Percentiles rank a stretch among this genome's conserved stretches.
phyloP scores from a whole-genome alignment of 53 echinoderm and acorn worm genomes.

The Echinometra lucunter region DNA sequence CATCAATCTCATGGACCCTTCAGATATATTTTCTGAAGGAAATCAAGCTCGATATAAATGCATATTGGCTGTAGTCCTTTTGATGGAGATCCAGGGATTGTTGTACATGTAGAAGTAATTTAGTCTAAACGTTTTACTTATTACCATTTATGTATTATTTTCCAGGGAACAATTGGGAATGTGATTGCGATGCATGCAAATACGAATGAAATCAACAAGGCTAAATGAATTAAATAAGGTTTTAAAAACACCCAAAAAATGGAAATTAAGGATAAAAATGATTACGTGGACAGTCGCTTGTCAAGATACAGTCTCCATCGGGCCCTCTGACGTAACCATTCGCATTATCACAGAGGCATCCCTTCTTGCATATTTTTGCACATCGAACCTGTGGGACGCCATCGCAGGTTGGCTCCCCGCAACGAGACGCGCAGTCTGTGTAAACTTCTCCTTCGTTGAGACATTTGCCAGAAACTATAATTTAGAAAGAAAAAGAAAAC shows the following conservation, averaged over 20 bases:
- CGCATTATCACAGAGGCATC: not conserved
- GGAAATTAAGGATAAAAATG: not conserved
- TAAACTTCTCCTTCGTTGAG: not conserved
- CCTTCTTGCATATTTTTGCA: not conserved
- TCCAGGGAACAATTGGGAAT: too few relatives aligned
- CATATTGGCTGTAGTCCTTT: too few relatives aligned
- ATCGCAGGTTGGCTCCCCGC: not conserved
- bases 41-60: too few relatives aligned
- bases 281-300: conserved; percentile 22
- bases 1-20: too few relatives aligned
- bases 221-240: not conserved
- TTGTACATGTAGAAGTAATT: too few relatives aligned
- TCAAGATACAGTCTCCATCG: not conserved
- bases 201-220: too few relatives aligned
- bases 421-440: not conserved
- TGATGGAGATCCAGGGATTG: too few relatives aligned
- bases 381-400: not conserved
- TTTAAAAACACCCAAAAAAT: too few relatives aligned
- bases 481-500: not conserved
- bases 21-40: too few relatives aligned
- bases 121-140: too few relatives aligned
- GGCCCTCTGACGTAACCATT: conserved; percentile 8
- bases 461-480: not conserved
- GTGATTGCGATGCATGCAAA: too few relatives aligned
- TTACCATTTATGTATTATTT: too few relatives aligned